Percentiles rank a stretch among this genome's conserved stretches.
Conservation (phyloP, 1,140 invertebrate genomes). For the Heliconius eleuchia region DNA sequence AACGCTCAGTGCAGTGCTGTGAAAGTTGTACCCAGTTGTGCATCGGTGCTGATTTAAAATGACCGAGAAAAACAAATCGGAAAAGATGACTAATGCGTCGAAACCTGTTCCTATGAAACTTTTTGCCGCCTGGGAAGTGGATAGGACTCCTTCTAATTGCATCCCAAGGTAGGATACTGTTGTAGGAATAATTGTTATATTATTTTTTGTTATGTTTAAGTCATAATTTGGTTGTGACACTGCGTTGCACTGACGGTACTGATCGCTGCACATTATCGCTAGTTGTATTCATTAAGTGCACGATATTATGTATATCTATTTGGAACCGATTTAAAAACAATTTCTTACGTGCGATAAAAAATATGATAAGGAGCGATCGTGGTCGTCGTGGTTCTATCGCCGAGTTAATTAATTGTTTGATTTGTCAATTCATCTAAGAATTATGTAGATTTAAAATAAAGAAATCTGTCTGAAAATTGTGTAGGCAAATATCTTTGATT, state of each 20-base stretch:
- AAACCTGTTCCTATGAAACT: slow-evolving; percentile 98
- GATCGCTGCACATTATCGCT: slow-evolving; percentile 22
- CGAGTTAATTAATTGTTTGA: background rate
- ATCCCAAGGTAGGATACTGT: slow-evolving; percentile 91
- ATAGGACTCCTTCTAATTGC: slow-evolving; percentile 97
- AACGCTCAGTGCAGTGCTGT: slow-evolving; percentile 68
- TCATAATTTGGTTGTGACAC: slow-evolving; percentile 46
- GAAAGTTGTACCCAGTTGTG: slow-evolving; percentile 67
- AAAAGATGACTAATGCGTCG: slow-evolving; percentile 81
- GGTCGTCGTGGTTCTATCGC: background rate
- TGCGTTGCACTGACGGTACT: slow-evolving; percentile 32
- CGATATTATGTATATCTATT: slow-evolving; percentile 19
- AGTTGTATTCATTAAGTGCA: slow-evolving; percentile 27
- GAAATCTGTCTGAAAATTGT: background rate
- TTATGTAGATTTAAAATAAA: too few relatives aligned
- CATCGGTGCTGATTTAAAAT: slow-evolving; percentile 73
- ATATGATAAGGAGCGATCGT: background rate
- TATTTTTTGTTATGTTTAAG: slow-evolving; percentile 42
- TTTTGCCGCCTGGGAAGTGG: slow-evolving; percentile 98
- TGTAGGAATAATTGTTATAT: slow-evolving; percentile 35
- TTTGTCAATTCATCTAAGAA: background rate
- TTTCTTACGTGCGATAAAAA: slow-evolving; percentile 16
- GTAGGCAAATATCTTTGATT: background rate
- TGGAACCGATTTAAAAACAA: slow-evolving; percentile 22
- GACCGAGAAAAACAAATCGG: slow-evolving; percentile 81